These are phyloP conservation scores for Mythimna albipuncta DNA, from an alignment of 2,888 invertebrate genomes.

Conservation along the genomic window DNA sequence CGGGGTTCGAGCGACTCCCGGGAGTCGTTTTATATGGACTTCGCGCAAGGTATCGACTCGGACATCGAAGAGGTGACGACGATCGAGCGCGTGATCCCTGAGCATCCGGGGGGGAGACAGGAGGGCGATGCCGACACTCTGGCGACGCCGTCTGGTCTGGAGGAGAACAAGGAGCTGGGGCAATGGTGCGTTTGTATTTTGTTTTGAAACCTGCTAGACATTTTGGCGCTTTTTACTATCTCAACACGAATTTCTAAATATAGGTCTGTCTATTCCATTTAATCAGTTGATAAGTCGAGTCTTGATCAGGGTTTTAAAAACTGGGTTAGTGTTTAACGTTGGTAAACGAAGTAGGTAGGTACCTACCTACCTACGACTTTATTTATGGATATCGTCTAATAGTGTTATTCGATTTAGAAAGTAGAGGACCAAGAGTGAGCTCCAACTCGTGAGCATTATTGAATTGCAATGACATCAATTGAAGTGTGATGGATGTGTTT, in stretches of 20 bases:
- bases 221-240: too few relatives aligned
- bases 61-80: conserved; percentile 96
- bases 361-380: too few relatives aligned
- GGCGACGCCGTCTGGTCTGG: conserved; percentile 88
- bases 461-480: neutral
- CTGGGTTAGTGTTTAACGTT: too few relatives aligned
- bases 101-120: conserved; percentile 85
- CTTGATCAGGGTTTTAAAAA: neutral
- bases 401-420: neutral
- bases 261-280: neutral
- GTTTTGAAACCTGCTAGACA: neutral
- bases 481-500: neutral
- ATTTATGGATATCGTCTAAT: neutral
- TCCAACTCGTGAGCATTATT: neutral
- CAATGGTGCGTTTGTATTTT: conserved; percentile 81
- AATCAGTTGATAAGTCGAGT: neutral
- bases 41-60: conserved; percentile 97
- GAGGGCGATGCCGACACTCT: conserved; percentile 88
- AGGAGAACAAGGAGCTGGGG: conserved; percentile 86
- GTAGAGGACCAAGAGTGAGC: neutral
- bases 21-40: conserved; percentile 97
- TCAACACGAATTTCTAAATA: too few relatives aligned
- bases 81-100: conserved; percentile 90
- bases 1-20: conserved; percentile 96
- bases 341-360: too few relatives aligned